phyloP scores from a whole-genome alignment of 2,888 invertebrate species.

The Acrocera orbiculus region DNA sequence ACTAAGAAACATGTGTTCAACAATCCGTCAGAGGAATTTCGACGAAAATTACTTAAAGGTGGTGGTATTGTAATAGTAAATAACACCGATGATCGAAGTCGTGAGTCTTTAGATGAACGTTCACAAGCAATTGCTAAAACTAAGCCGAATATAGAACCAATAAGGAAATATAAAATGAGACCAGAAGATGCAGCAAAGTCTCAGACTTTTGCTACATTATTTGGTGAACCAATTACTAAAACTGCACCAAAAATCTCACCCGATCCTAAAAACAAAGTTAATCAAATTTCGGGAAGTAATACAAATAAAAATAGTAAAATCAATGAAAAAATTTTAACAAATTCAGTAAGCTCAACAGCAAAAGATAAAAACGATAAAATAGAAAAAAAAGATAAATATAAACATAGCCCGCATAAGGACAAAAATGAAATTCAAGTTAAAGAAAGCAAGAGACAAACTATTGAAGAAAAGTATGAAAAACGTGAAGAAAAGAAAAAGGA shows the following conservation, averaged over 20 bases:
- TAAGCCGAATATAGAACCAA: conserved; percentile 2
- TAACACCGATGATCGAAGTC: conserved; percentile 37
- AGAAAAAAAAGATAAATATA: conserved; percentile 37
- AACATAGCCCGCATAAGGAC: conserved; percentile 40
- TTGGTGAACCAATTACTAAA: conserved; percentile 68
- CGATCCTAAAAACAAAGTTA: conserved; percentile 43
- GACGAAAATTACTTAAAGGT: conserved; percentile 68
- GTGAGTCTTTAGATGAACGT: conserved; percentile 39
- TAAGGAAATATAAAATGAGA: conserved; percentile 43
- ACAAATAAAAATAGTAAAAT: conserved; percentile 8
- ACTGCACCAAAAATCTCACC: conserved; percentile 46
- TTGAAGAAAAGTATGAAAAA: conserved; percentile 26
- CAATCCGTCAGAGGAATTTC: conserved; percentile 77
- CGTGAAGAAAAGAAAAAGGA: conserved; percentile 35
- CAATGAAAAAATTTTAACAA: conserved; percentile 2
- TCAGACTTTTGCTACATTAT: conserved; percentile 58
- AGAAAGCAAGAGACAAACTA: conserved; percentile 20
- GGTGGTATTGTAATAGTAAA: conserved; percentile 48
- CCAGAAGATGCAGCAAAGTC: conserved; percentile 38
- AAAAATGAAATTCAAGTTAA: conserved; percentile 22
- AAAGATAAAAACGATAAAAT: conserved; percentile 34
- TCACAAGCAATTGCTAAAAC: conserved; percentile 51
- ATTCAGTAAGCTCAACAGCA: conserved; percentile 2
- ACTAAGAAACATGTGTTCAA: conserved; percentile 72
- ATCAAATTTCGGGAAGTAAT: conserved; percentile 23